A percentile compares a stretch with the other conserved stretches of the same genome.
These are phyloP conservation scores for Tapera naevia DNA, from an alignment of 2,797 vertebrate genomes.

Conservation along the genomic window DNA sequence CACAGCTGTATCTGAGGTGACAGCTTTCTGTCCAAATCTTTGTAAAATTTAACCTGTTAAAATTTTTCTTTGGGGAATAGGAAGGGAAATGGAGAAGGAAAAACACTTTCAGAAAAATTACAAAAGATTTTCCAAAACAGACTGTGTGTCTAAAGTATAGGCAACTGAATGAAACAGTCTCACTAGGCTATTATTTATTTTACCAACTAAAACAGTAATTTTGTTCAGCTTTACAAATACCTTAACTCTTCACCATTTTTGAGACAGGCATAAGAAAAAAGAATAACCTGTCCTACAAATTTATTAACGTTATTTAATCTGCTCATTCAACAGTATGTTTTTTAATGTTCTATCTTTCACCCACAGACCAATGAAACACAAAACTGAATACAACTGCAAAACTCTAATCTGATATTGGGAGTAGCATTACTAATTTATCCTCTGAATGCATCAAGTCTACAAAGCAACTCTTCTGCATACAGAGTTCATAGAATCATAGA, in stretches of 20 bases:
- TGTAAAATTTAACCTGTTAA: background rate
- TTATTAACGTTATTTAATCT: background rate
- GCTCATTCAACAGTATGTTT: background rate
- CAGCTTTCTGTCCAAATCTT: background rate
- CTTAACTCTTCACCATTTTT: conserved; percentile 27
- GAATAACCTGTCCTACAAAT: background rate
- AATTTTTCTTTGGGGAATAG: background rate
- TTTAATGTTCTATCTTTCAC: background rate
- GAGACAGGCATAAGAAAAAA: background rate
- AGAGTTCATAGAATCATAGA: background rate
- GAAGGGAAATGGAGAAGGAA: background rate
- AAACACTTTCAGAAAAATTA: background rate
- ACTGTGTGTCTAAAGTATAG: background rate
- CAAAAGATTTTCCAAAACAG: background rate
- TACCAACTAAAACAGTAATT: background rate
- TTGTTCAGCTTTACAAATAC: background rate
- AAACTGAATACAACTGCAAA: background rate
- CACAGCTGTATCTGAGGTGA: background rate
- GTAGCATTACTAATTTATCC: background rate
- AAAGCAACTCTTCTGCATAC: background rate
- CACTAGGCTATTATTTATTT: background rate
- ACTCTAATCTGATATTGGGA: background rate
- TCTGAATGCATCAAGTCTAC: background rate
- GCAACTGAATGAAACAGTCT: background rate
- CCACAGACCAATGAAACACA: background rate